Conservation (phyloP, 2,797 vertebrate genomes). For the Intellagama lesueurii region DNA sequence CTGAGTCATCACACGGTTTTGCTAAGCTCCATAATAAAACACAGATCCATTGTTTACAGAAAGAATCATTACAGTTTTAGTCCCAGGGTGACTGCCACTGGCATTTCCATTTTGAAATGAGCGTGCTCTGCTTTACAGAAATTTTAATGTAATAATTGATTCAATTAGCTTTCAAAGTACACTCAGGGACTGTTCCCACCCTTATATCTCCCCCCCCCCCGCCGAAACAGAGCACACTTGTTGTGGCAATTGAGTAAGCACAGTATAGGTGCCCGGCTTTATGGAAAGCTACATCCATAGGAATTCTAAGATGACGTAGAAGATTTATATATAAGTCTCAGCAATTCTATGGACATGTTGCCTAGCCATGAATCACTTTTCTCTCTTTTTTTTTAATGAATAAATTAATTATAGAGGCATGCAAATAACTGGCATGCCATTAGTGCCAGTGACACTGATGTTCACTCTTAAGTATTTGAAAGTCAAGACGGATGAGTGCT, state of each 20-base stretch:
- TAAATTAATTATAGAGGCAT: background rate
- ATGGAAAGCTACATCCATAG: background rate
- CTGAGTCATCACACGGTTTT: conserved; percentile 45
- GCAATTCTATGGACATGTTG: background rate
- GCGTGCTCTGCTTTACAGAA: conserved; percentile 2
- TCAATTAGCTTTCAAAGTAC: conserved; percentile 48
- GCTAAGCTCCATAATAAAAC: conserved; percentile 29
- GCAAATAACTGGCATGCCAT: background rate
- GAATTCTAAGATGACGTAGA: background rate
- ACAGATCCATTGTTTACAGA: conserved; percentile 16
- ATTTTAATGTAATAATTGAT: conserved; percentile 44
- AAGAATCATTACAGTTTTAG: conserved; percentile 13
- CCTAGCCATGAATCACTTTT: background rate
- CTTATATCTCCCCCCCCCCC: conserved; percentile 1
- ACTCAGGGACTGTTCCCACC: conserved; percentile 12
- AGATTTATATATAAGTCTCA: background rate
- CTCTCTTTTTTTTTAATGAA: no score
- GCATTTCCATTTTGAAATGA: conserved; percentile 36
- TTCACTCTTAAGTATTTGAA: background rate
- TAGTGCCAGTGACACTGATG: background rate
- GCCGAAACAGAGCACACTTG: conserved; percentile 24
- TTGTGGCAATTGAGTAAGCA: conserved; percentile 27
- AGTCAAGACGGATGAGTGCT: no score
- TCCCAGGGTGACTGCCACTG: background rate
- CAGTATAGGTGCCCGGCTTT: conserved; percentile 13